phyloP scores from a whole-genome alignment of 2,797 vertebrate genomes.

The Trichosurus vulpecula region DNA sequence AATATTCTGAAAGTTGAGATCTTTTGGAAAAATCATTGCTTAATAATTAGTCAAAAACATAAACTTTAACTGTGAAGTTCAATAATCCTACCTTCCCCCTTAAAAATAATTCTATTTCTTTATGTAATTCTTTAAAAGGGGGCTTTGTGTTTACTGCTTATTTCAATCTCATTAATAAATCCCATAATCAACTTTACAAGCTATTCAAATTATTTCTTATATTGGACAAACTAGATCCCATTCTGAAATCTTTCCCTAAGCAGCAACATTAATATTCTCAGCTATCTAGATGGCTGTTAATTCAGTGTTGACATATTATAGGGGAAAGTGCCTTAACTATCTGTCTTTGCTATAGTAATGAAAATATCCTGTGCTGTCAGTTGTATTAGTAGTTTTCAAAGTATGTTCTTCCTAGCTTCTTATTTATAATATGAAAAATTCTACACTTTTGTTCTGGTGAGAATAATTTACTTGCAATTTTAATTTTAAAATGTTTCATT shows the following conservation, averaged over 20 bases:
- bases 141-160: not conserved
- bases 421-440: slow-evolving; percentile 13
- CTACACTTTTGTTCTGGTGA: not conserved
- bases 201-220: not conserved
- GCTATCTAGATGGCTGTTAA: not conserved
- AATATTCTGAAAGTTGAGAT: not conserved
- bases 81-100: not conserved
- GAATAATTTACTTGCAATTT: not conserved
- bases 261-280: not conserved
- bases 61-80: not conserved
- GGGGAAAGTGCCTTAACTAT: not conserved
- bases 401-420: not conserved
- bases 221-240: not conserved
- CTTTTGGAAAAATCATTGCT: not conserved
- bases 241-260: not conserved
- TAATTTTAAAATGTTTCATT: not conserved
- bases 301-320: not conserved
- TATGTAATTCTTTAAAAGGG: not conserved
- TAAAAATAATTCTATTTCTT: not conserved
- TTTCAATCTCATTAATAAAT: not conserved
- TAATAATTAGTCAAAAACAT: not conserved
- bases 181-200: not conserved
- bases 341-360: not conserved
- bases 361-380: not conserved
- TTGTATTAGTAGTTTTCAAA: not conserved